Percentiles rank a stretch among this genome's conserved stretches.
These are phyloP conservation scores for Poeciliopsis presidionis DNA, from an alignment of 2,797 vertebrate genomes.

Conservation along the genomic window DNA sequence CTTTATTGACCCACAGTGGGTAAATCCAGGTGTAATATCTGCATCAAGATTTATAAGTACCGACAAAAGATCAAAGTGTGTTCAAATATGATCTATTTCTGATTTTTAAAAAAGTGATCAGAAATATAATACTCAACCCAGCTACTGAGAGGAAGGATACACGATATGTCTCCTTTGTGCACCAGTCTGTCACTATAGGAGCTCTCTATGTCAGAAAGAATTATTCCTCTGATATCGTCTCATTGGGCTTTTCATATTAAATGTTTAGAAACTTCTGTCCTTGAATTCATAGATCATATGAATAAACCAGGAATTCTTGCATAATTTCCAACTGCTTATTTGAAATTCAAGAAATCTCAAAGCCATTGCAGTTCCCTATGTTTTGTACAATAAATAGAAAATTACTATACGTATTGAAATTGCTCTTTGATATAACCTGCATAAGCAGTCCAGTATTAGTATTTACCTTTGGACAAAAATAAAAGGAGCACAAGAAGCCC, in stretches of 20 bases:
- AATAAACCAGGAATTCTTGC: background rate
- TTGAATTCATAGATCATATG: background rate
- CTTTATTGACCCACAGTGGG: too few relatives aligned
- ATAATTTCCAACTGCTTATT: background rate
- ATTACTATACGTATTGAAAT: background rate
- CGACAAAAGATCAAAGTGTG: too few relatives aligned
- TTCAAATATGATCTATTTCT: too few relatives aligned
- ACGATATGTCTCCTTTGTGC: too few relatives aligned
- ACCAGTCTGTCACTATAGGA: too few relatives aligned
- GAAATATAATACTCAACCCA: too few relatives aligned
- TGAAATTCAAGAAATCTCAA: background rate
- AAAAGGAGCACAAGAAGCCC: background rate
- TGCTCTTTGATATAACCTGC: background rate
- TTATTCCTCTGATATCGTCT: background rate
- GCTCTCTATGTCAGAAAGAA: background rate
- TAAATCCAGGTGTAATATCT: too few relatives aligned
- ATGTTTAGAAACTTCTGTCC: background rate
- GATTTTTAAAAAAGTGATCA: too few relatives aligned
- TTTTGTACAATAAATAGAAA: background rate
- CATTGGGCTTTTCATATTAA: background rate
- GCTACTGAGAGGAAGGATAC: too few relatives aligned
- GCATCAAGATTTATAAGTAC: too few relatives aligned
- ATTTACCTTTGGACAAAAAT: background rate
- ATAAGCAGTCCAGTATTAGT: background rate
- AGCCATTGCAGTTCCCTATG: background rate